Percentiles rank a stretch among this genome's conserved stretches.
phyloP scores from a whole-genome alignment of 2,888 invertebrate genomes.

The Drosophila maculinotata region DNA sequence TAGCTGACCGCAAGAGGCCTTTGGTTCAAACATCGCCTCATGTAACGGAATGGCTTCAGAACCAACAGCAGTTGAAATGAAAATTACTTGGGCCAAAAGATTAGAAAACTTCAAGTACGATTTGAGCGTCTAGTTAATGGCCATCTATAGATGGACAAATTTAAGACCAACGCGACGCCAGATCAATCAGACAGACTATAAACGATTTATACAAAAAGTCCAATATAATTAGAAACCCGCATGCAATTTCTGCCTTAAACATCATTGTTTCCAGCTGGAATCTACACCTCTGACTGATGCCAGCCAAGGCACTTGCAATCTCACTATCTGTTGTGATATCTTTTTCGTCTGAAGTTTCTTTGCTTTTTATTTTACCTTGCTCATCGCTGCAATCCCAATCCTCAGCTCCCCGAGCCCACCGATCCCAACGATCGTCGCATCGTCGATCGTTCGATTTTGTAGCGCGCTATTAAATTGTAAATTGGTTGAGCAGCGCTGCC shows the following conservation, averaged over 20 bases:
- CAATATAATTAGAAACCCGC: slow-evolving; percentile 23
- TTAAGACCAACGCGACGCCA: slow-evolving; percentile 10
- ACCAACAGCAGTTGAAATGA: slow-evolving; percentile 50
- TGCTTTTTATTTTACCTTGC: slow-evolving; percentile 3
- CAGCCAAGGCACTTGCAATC: slow-evolving; percentile 20
- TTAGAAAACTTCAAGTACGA: slow-evolving; percentile 33
- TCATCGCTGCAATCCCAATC: slow-evolving; percentile 1
- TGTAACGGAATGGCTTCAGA: slow-evolving; percentile 2
- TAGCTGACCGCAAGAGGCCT: slow-evolving; percentile 65
- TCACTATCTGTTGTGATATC: slow-evolving; percentile 11
- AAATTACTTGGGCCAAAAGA: slow-evolving; percentile 55
- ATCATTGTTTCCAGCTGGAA: slow-evolving; percentile 13
- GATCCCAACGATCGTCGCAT: slow-evolving; percentile 25
- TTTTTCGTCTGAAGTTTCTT: slow-evolving; percentile 1
- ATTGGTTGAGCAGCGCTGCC: slow-evolving; percentile 75
- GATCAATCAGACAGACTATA: slow-evolving; percentile 21
- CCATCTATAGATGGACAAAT: slow-evolving; percentile 21
- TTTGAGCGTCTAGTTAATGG: slow-evolving; percentile 24
- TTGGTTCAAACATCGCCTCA: slow-evolving; percentile 29
- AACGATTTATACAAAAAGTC: slow-evolving; percentile 15
- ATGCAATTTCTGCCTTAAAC: slow-evolving; percentile 24
- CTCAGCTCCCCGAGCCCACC: slow-evolving; percentile 4
- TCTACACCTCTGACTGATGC: slow-evolving; percentile 20
- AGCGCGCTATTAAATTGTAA: slow-evolving; percentile 79
- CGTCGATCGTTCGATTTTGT: slow-evolving; percentile 66